Evolutionary conservation across 2,797 vertebrate genomes (phyloP).

Genomic region (Rachycentron canadum): DNA sequence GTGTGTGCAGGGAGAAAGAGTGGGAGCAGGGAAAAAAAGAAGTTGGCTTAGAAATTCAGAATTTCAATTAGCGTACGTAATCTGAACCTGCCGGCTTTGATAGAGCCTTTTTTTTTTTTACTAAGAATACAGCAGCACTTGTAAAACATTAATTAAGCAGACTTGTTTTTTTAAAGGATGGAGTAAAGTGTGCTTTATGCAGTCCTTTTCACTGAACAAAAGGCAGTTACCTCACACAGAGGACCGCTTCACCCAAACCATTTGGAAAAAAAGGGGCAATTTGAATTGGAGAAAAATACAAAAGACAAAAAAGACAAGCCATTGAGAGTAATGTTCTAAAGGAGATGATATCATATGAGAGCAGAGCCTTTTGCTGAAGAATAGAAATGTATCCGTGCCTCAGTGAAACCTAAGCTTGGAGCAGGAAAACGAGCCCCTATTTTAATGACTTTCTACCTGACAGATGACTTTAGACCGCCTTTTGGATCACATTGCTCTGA

Average conservation of each 20-base stretch:
- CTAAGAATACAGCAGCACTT: conserved; percentile 87
- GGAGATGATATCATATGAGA: conserved; percentile 83
- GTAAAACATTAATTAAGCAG: conserved; percentile 88
- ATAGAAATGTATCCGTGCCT: conserved; percentile 83
- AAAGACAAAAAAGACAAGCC: conserved; percentile 65
- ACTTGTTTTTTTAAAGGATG: conserved; percentile 82
- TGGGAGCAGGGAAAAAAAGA: conserved; percentile 63
- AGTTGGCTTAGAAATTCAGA: conserved; percentile 83
- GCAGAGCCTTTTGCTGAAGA: conserved; percentile 80
- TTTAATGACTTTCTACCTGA: conserved; percentile 89
- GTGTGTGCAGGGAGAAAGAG: conserved; percentile 74
- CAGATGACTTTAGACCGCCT: conserved; percentile 87
- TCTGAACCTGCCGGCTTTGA: conserved; percentile 87
- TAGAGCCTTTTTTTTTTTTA: conserved; percentile 79
- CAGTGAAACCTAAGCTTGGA: conserved; percentile 82
- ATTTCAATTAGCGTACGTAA: conserved; percentile 89
- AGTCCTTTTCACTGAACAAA: conserved; percentile 77
- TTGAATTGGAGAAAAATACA: conserved; percentile 69
- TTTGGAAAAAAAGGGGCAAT: conserved; percentile 65
- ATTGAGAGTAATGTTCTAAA: conserved; percentile 74
- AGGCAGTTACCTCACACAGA: conserved; percentile 78
- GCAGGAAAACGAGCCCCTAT: conserved; percentile 84
- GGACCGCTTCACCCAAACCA: conserved; percentile 76
- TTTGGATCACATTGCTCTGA: conserved; percentile 88
- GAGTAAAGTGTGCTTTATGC: conserved; percentile 84